Conservation (phyloP, 2,113 vertebrate genomes). For the Columba livia region DNA sequence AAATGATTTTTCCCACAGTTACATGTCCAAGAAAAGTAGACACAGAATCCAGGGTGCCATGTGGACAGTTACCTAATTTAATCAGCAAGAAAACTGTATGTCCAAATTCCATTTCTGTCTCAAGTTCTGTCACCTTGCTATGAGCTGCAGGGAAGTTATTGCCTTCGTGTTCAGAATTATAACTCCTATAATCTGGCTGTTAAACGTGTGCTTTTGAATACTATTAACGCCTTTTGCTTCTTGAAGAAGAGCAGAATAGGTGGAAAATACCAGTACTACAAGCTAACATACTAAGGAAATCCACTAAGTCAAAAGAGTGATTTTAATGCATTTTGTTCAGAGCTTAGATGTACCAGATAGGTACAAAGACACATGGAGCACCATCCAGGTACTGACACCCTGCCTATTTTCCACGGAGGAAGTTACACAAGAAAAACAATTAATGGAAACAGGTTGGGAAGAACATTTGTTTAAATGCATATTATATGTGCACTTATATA, state of each 20-base stretch:
- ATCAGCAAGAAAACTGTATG: not conserved
- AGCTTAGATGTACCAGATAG: not conserved
- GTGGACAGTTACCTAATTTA: not conserved
- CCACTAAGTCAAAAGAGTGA: not conserved
- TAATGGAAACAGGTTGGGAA: not conserved
- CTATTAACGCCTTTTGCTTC: not conserved
- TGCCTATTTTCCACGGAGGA: not conserved
- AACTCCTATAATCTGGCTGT: not conserved
- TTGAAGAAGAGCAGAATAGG: not conserved
- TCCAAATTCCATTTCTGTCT: not conserved
- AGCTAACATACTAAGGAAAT: not conserved
- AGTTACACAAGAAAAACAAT: not conserved
- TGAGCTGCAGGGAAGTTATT: not conserved
- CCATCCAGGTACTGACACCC: not conserved
- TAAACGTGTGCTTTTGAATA: not conserved
- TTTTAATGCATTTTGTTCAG: not conserved
- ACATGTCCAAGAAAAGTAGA: not conserved
- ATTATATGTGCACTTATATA: not conserved
- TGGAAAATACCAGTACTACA: not conserved
- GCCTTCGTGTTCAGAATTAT: not conserved
- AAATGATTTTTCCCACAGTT: not conserved
- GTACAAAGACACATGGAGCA: not conserved
- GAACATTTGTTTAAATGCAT: not conserved
- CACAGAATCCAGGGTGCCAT: fast-evolving
- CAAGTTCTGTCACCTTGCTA: not conserved